Evolutionary conservation across 2,113 vertebrate species (phyloP).

Genomic region (Dipodomys ordii): DNA sequence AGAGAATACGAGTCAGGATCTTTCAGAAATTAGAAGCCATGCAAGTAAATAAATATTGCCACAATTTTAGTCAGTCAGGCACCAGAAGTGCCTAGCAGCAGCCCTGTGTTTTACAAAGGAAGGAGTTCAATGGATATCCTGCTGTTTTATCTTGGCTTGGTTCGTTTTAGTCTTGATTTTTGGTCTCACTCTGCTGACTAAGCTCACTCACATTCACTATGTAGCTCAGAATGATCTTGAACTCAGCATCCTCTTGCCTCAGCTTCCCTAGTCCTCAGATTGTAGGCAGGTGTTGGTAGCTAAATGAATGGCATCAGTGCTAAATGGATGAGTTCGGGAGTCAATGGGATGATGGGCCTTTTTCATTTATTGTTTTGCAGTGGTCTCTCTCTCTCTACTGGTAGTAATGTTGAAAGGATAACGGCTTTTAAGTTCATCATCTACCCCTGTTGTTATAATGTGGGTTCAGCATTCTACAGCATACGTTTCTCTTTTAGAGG

Average conservation of each 20-base stretch:
- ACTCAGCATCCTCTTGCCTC: too few relatives aligned
- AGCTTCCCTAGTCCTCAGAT: too few relatives aligned
- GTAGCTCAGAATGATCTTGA: too few relatives aligned
- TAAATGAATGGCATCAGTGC: background rate
- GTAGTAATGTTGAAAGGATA: background rate
- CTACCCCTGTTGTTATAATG: background rate
- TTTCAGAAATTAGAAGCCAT: background rate
- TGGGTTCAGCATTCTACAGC: background rate
- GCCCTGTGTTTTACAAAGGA: fast-evolving
- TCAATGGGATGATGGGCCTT: background rate
- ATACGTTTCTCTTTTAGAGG: background rate
- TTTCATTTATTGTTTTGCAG: background rate
- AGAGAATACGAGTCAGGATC: background rate
- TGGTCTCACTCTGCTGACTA: too few relatives aligned
- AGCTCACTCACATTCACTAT: too few relatives aligned
- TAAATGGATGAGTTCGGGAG: background rate
- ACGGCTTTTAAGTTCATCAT: background rate
- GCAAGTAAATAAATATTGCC: background rate
- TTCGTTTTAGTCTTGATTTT: too few relatives aligned
- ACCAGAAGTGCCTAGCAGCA: background rate
- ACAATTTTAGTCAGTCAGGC: background rate
- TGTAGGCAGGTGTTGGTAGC: too few relatives aligned
- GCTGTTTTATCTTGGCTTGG: too few relatives aligned
- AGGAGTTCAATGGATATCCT: background rate
- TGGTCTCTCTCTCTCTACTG: background rate